Evolutionary conservation across 2,113 vertebrate species (phyloP).

Genomic region (Notarius quadriscutis): DNA sequence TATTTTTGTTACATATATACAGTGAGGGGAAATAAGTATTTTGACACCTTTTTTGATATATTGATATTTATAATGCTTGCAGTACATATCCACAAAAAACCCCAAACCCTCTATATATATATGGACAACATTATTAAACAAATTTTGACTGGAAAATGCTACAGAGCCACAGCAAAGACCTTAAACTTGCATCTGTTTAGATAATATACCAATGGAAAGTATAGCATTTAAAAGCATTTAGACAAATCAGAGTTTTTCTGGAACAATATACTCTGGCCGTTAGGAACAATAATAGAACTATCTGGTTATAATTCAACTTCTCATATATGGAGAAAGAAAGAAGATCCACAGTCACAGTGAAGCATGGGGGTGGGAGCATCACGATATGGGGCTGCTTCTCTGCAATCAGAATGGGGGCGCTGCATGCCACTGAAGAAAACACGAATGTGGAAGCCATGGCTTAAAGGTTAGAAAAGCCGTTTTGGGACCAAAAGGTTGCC

Average conservation of each 20-base stretch:
- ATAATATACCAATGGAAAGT: neutral
- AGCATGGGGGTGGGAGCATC: neutral
- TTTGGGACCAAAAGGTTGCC: too few relatives aligned
- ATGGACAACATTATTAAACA: neutral
- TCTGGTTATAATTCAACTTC: neutral
- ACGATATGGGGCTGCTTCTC: neutral
- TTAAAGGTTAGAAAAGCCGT: too few relatives aligned
- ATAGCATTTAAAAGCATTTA: neutral
- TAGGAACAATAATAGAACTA: neutral
- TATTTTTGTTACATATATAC: neutral
- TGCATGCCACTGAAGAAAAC: neutral
- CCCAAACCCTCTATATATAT: too few relatives aligned
- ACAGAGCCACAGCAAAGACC: neutral
- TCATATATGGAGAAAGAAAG: neutral
- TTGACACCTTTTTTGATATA: neutral
- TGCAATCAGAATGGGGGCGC: neutral
- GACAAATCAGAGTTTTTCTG: neutral
- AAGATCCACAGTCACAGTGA: neutral
- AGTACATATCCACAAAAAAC: too few relatives aligned
- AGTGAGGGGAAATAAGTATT: neutral
- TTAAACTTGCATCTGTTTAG: neutral
- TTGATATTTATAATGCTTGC: too few relatives aligned
- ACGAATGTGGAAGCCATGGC: too few relatives aligned
- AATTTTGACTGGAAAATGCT: neutral
- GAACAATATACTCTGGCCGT: neutral